A percentile compares a stretch with the other conserved stretches of the same genome.
Conservation (phyloP, 2,113 vertebrate genomes). For the Numenius arquata region DNA sequence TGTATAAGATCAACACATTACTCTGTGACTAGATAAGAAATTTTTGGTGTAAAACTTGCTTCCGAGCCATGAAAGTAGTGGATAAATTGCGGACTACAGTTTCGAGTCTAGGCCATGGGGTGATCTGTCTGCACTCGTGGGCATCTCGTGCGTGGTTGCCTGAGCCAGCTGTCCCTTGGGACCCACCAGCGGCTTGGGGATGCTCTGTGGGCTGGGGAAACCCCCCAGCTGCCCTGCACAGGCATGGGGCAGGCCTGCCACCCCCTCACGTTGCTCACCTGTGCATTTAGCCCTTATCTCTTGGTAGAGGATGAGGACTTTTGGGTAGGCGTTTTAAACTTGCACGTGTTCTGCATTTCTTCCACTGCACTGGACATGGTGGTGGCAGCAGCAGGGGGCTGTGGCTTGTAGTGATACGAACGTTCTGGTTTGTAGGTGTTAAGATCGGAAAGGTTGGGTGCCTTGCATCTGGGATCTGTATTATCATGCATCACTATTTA, state of each 20-base stretch:
- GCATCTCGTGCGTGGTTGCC: rapidly evolving
- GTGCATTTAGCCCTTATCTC: not conserved
- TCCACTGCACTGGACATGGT: rapidly evolving
- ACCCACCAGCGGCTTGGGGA: rapidly evolving
- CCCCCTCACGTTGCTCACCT: not conserved
- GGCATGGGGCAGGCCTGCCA: not conserved
- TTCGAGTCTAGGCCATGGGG: not conserved
- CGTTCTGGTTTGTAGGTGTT: not conserved
- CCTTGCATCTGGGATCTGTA: not conserved
- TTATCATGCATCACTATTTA: rapidly evolving
- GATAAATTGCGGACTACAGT: not conserved
- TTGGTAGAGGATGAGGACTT: not conserved
- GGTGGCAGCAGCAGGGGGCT: not conserved
- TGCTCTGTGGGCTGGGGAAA: not conserved
- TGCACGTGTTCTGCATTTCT: not conserved
- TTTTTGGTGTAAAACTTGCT: not conserved
- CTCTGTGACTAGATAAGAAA: not conserved
- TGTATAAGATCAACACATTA: not conserved
- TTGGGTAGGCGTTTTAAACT: not conserved
- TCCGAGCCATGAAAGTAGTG: not conserved
- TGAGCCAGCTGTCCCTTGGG: rapidly evolving
- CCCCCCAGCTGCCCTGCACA: not conserved
- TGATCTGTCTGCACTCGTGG: not conserved
- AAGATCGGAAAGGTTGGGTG: not conserved
- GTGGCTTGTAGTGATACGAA: not conserved